Base-by-base conservation (phyloP, 1,140 invertebrate genomes). In the Xylocopa sonorina region DNA sequence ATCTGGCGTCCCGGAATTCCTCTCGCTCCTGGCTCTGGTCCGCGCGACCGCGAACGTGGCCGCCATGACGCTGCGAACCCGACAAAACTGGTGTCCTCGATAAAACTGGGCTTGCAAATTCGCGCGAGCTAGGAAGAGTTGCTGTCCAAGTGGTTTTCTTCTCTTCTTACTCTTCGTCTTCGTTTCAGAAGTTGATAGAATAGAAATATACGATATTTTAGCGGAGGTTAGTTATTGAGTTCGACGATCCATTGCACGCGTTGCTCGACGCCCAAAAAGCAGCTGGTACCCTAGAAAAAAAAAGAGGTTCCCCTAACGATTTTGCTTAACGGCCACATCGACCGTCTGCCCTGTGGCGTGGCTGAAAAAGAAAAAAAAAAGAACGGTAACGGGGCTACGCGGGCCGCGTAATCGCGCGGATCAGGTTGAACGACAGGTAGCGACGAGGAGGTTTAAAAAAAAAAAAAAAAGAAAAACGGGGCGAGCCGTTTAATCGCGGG, bases 1-100 rank as follows among this genome's bases (percentile, higher is more conserved):
- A 89, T 89, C 88, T 89, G 88, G 85, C 62, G 86, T 81, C 58
- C 12, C 46, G 27, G 66, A 84, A 66, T 58, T 81, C 55, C 41
- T 10, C 34, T 38, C 18, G 29, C 38, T 48, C 12, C 34, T 2
- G 24, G 38, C 27, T 29, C 12, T 27, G 76, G 24, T 16, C 27
- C 55, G 21, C 53, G 57, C 27, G 27, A 66, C 63, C 51, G 14
- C 48, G 41, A 71, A 29, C 9, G 43, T 18, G 51, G 14, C 53
- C n/a, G 55, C 21, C 27, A 4, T 21, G 24, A 14, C 69, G 48
- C 55, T 78, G 73, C 82, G 32, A 77, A 84, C 77, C 81, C 82
- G 72, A 50, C 67, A 64, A 81, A 85, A 84, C 21, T 84, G 43
- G 18, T n/a, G n/a, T n/a, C 41, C 29, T 21, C 9, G 46, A 83